Conservation (phyloP, 2,888 invertebrate genomes). For the Drosophila glabriapex region DNA sequence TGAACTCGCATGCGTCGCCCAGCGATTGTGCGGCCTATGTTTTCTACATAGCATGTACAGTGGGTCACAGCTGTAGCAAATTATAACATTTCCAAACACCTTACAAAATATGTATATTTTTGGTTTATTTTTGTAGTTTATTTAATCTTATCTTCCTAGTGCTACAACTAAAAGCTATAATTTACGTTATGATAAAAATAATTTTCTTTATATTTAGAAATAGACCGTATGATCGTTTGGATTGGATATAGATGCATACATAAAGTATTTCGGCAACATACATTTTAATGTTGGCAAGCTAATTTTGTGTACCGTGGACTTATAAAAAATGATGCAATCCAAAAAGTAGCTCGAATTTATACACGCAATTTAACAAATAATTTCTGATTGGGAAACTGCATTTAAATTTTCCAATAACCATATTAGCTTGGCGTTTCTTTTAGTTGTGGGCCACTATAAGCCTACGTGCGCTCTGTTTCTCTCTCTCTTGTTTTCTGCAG, state of each 20-base stretch:
- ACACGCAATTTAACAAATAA: not conserved
- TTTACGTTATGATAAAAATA: not conserved
- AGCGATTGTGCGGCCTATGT: slow-evolving; percentile 69
- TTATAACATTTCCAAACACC: not conserved
- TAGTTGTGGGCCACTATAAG: slow-evolving; percentile 26
- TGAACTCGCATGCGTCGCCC: slow-evolving; percentile 64
- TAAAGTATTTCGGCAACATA: not conserved
- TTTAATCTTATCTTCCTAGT: not conserved
- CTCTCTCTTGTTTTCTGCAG: slow-evolving; percentile 18
- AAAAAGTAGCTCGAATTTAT: not conserved
- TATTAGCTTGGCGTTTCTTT: not conserved
- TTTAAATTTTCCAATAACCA: not conserved
- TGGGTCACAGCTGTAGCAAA: slow-evolving; percentile 7
- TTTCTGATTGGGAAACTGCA: not conserved
- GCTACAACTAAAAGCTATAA: not conserved
- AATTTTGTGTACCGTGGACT: not conserved
- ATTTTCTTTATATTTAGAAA: not conserved
- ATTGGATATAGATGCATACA: no score
- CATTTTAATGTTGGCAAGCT: not conserved
- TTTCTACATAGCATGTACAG: slow-evolving; percentile 49
- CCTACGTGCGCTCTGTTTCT: slow-evolving; percentile 12
- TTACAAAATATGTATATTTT: not conserved
- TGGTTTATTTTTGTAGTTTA: not conserved
- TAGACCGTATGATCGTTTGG: not conserved
- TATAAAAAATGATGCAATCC: not conserved